These are phyloP conservation scores for Portunus trituberculatus DNA, from an alignment of 1,140 invertebrate genomes.

Conservation along the genomic window DNA sequence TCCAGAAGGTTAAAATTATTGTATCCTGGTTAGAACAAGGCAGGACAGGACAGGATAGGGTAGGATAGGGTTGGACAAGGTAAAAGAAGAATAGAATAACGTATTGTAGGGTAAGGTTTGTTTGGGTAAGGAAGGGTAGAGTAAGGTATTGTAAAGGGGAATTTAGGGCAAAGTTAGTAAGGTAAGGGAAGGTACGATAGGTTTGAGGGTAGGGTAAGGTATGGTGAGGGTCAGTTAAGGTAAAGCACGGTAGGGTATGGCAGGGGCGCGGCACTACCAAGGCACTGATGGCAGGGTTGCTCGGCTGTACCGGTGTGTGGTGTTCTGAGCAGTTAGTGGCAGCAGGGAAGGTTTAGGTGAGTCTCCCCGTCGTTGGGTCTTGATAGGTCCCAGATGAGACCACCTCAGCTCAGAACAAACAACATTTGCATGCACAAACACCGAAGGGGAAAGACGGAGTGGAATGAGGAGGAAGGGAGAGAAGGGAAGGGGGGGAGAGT, in stretches of 20 bases:
- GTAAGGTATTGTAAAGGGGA: no score
- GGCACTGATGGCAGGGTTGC: background rate
- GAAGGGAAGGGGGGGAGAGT: background rate
- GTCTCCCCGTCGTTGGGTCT: background rate
- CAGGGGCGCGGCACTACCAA: background rate
- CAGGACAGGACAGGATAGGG: no score
- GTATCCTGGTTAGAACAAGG: no score
- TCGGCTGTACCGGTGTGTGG: background rate
- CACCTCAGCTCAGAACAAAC: constrained; percentile 31
- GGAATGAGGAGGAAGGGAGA: background rate
- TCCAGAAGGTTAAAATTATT: no score
- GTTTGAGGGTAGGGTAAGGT: no score
- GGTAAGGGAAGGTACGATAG: no score
- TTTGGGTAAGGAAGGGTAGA: no score
- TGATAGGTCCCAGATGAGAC: background rate
- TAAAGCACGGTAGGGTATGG: background rate
- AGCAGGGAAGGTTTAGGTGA: background rate
- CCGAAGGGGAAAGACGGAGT: background rate
- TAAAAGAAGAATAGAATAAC: no score
- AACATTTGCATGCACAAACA: constrained; percentile 58
- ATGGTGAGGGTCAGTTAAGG: no score
- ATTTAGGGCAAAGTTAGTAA: no score
- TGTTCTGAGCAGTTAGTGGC: background rate
- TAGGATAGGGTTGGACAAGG: no score
- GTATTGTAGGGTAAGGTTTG: no score